Evolutionary conservation across 92 coral and sea anemone species (phyloP), one percentile per base, ranked within the genome.

Genomic region (Epizoanthus stellaris): DNA sequence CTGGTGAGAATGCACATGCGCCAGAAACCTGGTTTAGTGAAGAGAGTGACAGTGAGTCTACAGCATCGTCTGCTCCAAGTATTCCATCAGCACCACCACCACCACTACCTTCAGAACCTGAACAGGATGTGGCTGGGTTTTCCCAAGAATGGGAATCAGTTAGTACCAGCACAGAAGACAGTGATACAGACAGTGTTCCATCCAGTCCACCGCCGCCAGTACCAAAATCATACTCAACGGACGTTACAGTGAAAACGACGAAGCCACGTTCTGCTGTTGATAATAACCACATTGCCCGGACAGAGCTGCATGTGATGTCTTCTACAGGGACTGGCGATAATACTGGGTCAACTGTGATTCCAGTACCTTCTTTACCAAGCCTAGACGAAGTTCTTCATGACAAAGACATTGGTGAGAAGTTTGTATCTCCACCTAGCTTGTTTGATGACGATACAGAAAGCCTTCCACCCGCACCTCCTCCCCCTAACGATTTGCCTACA

Each of bases 391-490:
- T 20, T 47, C 56, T 47, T n/a, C 58, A 43, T 3, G 19, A 17
- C 16, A 70, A 77, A 15, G 54, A 79, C 11, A 4, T 20, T 8
- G 84, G 54, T 23, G 89, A 68, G 52, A 43, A 60, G 5, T 59
- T 91, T 60, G 60, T 91, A 45, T 80, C 92, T 43, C 98, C 98
- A 9, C 95, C 98, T 43, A 94, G 92, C 65, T 75, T 94, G 53
- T 94, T 94, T 86, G 92, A 88, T 68, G 94, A 94, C 54, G 93
- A 90, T 30, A 54, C 53, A 1, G 91, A 90, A 52, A 90, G 93
- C 61, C 88, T 90, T 43, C 81, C 95, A 1, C 93, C 98, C 13
- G 93, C 93, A 39, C 98, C 95, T 11, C 98, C 98, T 16, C 95
- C 98, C 58, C 95, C 98, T 6, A 34, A 47, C 13, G 56, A 68